Evolutionary conservation across 1,140 invertebrate species (phyloP).

Genomic region (Hesperophylax magnus): DNA sequence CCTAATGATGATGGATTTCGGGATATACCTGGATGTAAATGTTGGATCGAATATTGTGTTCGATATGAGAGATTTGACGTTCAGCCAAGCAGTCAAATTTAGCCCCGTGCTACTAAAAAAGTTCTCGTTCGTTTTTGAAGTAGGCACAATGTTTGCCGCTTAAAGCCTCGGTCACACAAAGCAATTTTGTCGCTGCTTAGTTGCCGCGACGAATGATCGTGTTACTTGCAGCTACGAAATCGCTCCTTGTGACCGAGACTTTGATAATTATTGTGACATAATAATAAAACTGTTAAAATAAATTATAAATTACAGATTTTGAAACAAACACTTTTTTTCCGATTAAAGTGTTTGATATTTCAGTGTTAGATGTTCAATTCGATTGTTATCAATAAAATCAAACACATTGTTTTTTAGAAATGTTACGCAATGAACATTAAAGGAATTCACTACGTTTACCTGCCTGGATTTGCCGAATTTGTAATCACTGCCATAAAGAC

Average conservation of each 20-base stretch:
- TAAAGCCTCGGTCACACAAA: too few species aligned
- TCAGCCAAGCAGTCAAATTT: slow-evolving; percentile 23
- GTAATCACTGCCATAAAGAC: slow-evolving; percentile 19
- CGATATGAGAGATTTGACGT: slow-evolving; percentile 37
- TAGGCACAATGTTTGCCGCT: background rate
- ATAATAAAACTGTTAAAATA: too few species aligned
- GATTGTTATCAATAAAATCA: too few species aligned
- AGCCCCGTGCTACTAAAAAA: slow-evolving; percentile 25
- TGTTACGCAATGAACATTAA: slow-evolving; percentile 39
- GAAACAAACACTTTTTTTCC: too few species aligned
- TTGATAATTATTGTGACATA: too few species aligned
- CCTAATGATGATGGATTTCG: background rate
- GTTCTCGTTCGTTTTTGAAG: background rate
- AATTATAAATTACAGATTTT: too few species aligned
- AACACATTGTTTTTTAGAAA: slow-evolving; percentile 10
- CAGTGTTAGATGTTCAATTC: too few species aligned
- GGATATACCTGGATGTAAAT: background rate
- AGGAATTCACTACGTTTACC: slow-evolving; percentile 35
- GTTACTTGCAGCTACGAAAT: too few species aligned
- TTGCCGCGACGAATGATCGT: too few species aligned
- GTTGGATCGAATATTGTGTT: background rate
- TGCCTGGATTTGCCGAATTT: slow-evolving; percentile 9
- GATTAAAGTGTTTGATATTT: too few species aligned
- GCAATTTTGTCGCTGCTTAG: too few species aligned
- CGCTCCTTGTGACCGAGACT: too few species aligned